Evolutionary conservation across 2,888 invertebrate genomes (phyloP).

Genomic region (Tillus elongatus): DNA sequence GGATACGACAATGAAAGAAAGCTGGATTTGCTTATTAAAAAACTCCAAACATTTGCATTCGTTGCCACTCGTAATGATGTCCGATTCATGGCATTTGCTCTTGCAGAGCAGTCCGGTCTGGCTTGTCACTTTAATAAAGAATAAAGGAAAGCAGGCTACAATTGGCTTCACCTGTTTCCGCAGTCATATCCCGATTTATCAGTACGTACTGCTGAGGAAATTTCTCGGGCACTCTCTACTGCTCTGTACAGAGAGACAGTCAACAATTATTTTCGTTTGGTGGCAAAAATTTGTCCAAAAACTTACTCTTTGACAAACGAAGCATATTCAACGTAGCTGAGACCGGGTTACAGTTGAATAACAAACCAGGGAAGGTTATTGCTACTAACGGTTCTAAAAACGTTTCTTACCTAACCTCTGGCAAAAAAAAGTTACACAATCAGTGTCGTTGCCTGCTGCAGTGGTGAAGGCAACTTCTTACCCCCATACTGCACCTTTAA

Average conservation of each 20-base stretch:
- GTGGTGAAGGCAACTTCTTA: slow-evolving; percentile 28
- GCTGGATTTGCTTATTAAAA: too few species aligned
- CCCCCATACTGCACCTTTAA: slow-evolving; percentile 17
- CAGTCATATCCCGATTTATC: slow-evolving; percentile 10
- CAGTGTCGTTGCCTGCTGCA: slow-evolving; percentile 31
- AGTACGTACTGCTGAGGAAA: slow-evolving; percentile 15
- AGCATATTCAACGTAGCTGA: slow-evolving; percentile 20
- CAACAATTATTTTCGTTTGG: too few species aligned
- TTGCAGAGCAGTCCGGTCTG: too few species aligned
- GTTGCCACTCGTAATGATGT: too few species aligned
- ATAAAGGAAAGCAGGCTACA: slow-evolving; percentile 13
- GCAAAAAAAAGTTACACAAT: slow-evolving; percentile 31
- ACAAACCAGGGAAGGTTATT: slow-evolving; percentile 30
- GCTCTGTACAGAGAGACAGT: too few species aligned
- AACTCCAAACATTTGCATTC: too few species aligned
- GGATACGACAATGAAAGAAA: too few species aligned
- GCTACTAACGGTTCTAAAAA: slow-evolving; percentile 25
- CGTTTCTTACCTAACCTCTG: too few species aligned
- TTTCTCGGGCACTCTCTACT: slow-evolving; percentile 12
- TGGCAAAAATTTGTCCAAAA: too few species aligned
- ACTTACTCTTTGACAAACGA: slow-evolving; percentile 18
- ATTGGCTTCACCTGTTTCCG: slow-evolving; percentile 14
- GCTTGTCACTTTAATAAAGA: too few species aligned
- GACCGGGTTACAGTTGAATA: slow-evolving; percentile 34
- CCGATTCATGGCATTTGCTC: too few species aligned